These are phyloP conservation scores for Pomatostomus ruficeps DNA, from an alignment of 2,113 vertebrate species.

Conservation along the genomic window DNA sequence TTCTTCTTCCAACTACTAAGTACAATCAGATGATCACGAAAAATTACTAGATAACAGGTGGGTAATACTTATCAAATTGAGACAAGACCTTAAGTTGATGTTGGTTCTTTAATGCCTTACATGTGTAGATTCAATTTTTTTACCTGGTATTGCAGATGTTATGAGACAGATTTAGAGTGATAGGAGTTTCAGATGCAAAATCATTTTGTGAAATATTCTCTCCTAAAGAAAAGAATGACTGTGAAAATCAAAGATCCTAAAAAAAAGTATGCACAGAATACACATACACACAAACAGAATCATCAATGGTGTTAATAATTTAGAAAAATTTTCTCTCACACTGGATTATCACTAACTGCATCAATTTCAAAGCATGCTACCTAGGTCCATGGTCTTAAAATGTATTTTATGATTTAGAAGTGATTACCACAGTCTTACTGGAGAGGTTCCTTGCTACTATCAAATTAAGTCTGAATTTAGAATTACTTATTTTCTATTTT, in stretches of 20 bases:
- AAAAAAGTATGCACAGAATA: constrained; percentile 27
- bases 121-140: constrained; percentile 24
- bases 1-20: neutral
- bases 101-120: neutral
- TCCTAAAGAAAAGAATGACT: constrained; percentile 69
- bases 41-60: neutral
- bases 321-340: neutral
- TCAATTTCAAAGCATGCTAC: neutral
- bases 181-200: constrained; percentile 69
- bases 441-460: neutral
- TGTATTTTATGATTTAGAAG: neutral
- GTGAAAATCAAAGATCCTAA: constrained; percentile 47
- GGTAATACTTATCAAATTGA: neutral
- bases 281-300: neutral
- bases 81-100: constrained; percentile 36
- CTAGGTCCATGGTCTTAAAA: neutral
- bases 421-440: neutral
- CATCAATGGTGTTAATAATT: neutral
- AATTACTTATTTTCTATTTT: neutral
- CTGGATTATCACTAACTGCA: neutral
- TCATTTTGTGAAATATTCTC: constrained; percentile 67
- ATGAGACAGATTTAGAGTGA: constrained; percentile 73
- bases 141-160: constrained; percentile 76
- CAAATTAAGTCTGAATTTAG: neutral
- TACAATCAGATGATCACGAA: neutral